Conservation (phyloP, 2,797 vertebrate genomes). For the Danio choprae region DNA sequence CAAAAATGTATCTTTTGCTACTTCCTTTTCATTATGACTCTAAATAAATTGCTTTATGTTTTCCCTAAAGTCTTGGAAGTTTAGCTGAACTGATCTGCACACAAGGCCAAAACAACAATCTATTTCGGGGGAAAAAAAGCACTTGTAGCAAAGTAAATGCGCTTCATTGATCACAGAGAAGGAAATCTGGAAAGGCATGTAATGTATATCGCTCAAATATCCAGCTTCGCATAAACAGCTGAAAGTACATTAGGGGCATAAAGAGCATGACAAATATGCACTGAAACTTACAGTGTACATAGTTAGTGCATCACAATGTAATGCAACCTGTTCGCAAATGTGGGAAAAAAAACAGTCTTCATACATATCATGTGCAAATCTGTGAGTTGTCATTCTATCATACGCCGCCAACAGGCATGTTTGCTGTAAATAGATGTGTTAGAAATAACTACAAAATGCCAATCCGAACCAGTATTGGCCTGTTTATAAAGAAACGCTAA, state of each 20-base stretch:
- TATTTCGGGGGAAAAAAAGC: neutral
- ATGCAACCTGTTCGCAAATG: neutral
- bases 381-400: slow-evolving; percentile 9
- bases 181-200: neutral
- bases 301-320: slow-evolving; percentile 18
- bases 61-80: neutral
- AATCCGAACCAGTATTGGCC: slow-evolving; percentile 17
- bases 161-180: neutral
- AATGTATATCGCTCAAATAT: neutral
- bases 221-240: neutral
- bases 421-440: slow-evolving; percentile 35
- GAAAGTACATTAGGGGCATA: neutral
- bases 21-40: neutral
- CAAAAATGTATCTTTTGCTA: neutral
- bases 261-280: slow-evolving; percentile 13
- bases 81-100: neutral
- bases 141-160: neutral
- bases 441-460: slow-evolving; percentile 22
- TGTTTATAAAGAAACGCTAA: slow-evolving; percentile 28
- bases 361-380: neutral
- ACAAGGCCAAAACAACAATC: neutral
- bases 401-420: neutral
- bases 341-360: neutral
- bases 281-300: neutral
- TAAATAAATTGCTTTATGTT: neutral